A percentile compares a stretch with the other conserved stretches of the same genome.
phyloP scores from a whole-genome alignment of 2,113 vertebrate genomes.

The Dromiciops gliroides region DNA sequence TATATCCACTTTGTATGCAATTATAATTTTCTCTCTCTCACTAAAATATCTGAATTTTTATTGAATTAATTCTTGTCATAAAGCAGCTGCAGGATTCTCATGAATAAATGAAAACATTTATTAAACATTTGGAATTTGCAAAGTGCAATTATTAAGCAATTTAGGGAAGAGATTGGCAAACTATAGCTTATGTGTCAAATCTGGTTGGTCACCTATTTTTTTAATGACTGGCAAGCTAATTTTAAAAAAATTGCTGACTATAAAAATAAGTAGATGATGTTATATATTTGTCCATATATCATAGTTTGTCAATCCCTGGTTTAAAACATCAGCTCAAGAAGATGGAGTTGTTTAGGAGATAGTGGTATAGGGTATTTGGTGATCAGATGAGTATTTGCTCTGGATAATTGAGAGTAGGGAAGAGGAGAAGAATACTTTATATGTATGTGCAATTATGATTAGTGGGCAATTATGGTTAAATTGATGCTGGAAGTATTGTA shows the following conservation, averaged over 20 bases:
- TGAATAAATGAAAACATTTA: background rate
- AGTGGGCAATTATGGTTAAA: background rate
- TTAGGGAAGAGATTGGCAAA: background rate
- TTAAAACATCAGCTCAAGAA: background rate
- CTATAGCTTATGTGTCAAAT: background rate
- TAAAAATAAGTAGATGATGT: no score
- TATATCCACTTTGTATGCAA: no score
- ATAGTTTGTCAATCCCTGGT: background rate
- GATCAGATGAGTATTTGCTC: background rate
- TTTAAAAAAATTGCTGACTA: no score
- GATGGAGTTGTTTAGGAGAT: background rate
- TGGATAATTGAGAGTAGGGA: no score
- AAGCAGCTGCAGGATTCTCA: background rate
- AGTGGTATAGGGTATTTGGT: background rate
- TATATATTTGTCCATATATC: accelerated
- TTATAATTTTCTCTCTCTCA: background rate
- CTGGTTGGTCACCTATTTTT: background rate
- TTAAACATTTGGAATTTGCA: background rate
- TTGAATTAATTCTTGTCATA: background rate
- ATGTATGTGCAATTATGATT: no score
- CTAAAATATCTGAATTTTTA: background rate
- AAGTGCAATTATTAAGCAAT: background rate
- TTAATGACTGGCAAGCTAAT: background rate
- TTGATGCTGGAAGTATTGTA: background rate
- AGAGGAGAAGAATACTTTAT: no score